Base-by-base conservation (phyloP, 2,888 invertebrate genomes). In the Papilio gigon region DNA sequence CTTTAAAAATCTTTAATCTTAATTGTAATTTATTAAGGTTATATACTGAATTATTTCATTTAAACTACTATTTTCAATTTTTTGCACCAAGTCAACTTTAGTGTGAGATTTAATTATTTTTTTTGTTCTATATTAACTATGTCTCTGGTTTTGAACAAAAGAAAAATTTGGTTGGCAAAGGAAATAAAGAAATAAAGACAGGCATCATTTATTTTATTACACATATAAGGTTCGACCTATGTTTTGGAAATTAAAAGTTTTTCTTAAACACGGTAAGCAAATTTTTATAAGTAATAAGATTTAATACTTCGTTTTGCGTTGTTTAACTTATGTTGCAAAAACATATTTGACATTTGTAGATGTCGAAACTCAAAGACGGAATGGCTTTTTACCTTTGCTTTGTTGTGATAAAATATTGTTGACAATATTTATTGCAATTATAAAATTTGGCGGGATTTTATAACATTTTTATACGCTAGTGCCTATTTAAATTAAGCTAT, bases 381-480 rank as follows among this genome's bases (percentile, higher is more conserved):
- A 68, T 20, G 68, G 44, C 58, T 64, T 22, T 22, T 44, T 56
- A 63, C 68, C 68, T 68, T 68, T 68, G 70, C 71, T 71, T 68
- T 56, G 67, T 71, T 71, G 44, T 63, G 69, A 72, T 74, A 75
- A 74, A 72, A 73, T 65, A 12, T 37, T 71, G 20, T 71, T 77
- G 76, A 56, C 30, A 56, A 17, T 17, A 17, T 56, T 30, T 17
- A 56, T 56, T 30, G 17, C 8, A 53, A 50, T 27, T n/a, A 56
- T 30, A 56, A 30, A 30, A 30, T 56, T 56, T 9, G 30, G 76
- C 76, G 77, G 72, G 60, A 74, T 71, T 71, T 56, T 0, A n/a
- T 56, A 56, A 4, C n/a, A 30, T n/a, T 27, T n/a, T 30, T 30
- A 11, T 56, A 27, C 35, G 4, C n/a, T n/a, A n/a, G n/a, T n/a